A percentile compares a stretch with the other conserved stretches of the same genome.
Conservation (phyloP, 2,797 vertebrate genomes). For the Uromys caudimaculatus region DNA sequence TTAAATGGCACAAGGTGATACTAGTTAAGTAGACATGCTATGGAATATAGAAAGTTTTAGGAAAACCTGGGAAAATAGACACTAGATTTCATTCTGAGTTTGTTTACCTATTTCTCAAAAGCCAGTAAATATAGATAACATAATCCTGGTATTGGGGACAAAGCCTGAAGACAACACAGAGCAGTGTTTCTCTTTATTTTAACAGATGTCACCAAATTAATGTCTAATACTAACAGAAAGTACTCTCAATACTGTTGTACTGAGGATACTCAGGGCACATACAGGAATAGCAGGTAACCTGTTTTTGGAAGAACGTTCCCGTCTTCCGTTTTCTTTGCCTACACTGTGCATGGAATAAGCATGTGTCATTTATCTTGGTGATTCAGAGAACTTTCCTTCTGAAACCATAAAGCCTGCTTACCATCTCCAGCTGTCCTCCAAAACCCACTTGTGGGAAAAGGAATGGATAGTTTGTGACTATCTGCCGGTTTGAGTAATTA, state of each 20-base stretch:
- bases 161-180: conserved; percentile 41
- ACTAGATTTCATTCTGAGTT: conserved; percentile 54
- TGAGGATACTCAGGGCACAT: neutral
- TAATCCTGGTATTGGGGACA: conserved; percentile 32
- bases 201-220: neutral
- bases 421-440: neutral
- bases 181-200: conserved; percentile 27
- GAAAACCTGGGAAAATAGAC: conserved; percentile 65
- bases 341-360: conserved; percentile 27
- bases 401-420: neutral
- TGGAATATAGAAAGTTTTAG: conserved; percentile 57
- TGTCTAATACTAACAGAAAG: conserved; percentile 54
- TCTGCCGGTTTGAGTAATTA: conserved; percentile 31
- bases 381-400: conserved; percentile 48
- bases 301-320: neutral
- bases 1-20: conserved; percentile 81
- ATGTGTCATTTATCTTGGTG: conserved; percentile 32
- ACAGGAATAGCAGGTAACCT: conserved; percentile 29
- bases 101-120: conserved; percentile 66
- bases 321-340: conserved; percentile 44
- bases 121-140: neutral
- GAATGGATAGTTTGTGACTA: neutral
- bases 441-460: neutral
- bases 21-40: conserved; percentile 70
- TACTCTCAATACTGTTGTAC: conserved; percentile 41